Base-by-base conservation (phyloP, 2,797 vertebrate genomes). In the Clarias fuscus region DNA sequence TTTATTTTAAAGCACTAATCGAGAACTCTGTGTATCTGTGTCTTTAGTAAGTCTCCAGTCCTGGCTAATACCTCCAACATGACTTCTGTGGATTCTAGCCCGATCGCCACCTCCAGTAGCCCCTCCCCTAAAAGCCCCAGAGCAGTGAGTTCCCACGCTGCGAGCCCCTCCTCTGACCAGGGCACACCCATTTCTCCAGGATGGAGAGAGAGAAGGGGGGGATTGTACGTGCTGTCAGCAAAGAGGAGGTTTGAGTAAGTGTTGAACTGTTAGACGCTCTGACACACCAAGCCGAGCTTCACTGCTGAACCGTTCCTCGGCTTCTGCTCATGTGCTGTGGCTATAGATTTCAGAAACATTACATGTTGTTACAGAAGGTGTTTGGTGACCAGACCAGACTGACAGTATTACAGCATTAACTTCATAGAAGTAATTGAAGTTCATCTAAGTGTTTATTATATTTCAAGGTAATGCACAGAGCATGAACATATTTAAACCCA, bases 201-300 rank as follows among this genome's bases (percentile, higher is more conserved):
- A 62, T 56, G 48, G 14, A 71, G 43, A 14, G 27, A 20, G 5
- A 82, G 37, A 22, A 37, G 5, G 4, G 24, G 82, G 30, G 70
- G 53, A 0, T 91, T 91, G 4, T 91, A 90, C 3, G 90, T 95
- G 64, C 53, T 56, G 61, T 87, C 85, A 53, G 80, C 91, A 13
- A n/a, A 85, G 78, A 92, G 64, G 84, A 93, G 27, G 73, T 94
- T 92, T 90, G 93, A 93, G 94, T 93, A 71, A 90, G 91, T 92
- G 68, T 84, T 82, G 37, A 4, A 85, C 22, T 70, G 7, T 76
- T 43, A 4, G 20, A n/a, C 5, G 64, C n/a, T 67, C 7, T 37
- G 17, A 72, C 37, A 24, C 22, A 2, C 20, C 2, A 5, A 77
- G 53, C 0, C 0, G 27, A 30, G 27, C 7, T 4, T 58, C 53